Base-by-base conservation (phyloP, 2,888 invertebrate genomes). In the Theodoxus fluviatilis region DNA sequence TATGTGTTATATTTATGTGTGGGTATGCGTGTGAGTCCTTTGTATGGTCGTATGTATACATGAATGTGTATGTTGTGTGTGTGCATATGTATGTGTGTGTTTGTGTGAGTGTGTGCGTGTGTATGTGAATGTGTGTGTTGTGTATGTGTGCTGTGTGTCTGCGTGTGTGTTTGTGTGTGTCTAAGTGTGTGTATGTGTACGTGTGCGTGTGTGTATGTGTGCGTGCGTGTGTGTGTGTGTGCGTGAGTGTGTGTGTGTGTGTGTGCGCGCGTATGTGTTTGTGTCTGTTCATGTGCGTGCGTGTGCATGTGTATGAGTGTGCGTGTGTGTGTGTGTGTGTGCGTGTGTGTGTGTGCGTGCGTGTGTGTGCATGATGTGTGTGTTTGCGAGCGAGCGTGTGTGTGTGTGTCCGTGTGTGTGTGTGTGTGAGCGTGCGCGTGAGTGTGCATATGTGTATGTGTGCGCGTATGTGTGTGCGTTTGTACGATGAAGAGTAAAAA, bases 211-310 rank as follows among this genome's bases (percentile, higher is more conserved):
- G 9, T 52, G 52, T 25, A 4, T 52, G 52, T 52, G 52, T 52
- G 6, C 25, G n/a, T 52, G 52, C 25, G 49, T 22, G 49, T n/a
- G n/a, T n/a, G n/a, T n/a, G 52, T 52, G 52, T 9, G 52, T 52
- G 52, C 18, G 52, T 52, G 52, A 22, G 52, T 52, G n/a, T 52
- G n/a, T 18, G 52, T 52, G 52, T 18, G 52, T 52, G n/a, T 25
- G 52, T 52, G 52, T 18, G 52, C 25, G n/a, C 18, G 52, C 25
- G 52, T 52, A 25, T 52, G n/a, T 9, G 52, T 52, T n/a, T 52
- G n/a, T 52, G 52, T 52, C n/a, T 52, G 52, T 52, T n/a, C 25
- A 25, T 52, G 52, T 52, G n/a, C 18, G 52, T 18, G 52, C 18
- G 52, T 18, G 52, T 18, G 52, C 18, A 25, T 18, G 52, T 18